Base-by-base conservation (phyloP, 2,797 vertebrate species). In the Acropternis orthonyx region DNA sequence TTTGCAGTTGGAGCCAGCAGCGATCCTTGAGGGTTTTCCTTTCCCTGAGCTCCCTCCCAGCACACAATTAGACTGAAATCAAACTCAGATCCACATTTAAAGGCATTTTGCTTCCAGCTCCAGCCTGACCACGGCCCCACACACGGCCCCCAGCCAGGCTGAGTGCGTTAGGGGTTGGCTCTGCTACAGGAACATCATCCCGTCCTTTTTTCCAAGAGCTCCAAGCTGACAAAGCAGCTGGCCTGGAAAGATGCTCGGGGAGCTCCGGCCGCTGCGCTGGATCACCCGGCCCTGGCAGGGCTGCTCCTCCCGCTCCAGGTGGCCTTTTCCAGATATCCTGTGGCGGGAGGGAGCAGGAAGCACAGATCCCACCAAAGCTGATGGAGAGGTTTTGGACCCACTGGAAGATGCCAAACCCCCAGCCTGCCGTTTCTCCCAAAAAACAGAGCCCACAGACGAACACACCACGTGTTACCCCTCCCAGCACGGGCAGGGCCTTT, bases 181-280 rank as follows among this genome's bases (percentile, higher is more conserved):
- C 22, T 36, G 91, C 83, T 88, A 39, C 91, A 85, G 89, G 34
- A 95, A 63, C 58, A 77, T 80, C 89, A 86, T 80, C 86, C 73
- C 4, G 32, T 80, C 66, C 68, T 54, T 87, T 52, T 83, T 43
- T 32, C 91, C 91, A 59, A 88, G 48, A 67, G 76, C 69, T 92
- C 69, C 73, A 19, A 81, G 93, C 95, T 96, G 95, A 95, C 80
- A 52, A 77, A 94, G 95, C 91, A 92, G 93, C 89, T 84, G 91
- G 88, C 36, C 15, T 37, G 86, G 76, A 86, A 76, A 80, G 93
- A 67, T 71, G 88, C 80, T 93, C 17, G 0, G 76, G 68, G 83
- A 93, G 63, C 76, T 93, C 24, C 0, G 0, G 8, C 11, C 17
- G 18, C 43, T 16, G 48, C 26, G 0, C 86, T 23, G 49, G 54